Percentiles rank a stretch among this genome's conserved stretches.
These are phyloP conservation scores for Uria lomvia DNA, from an alignment of 2,113 vertebrate species.

Conservation along the genomic window DNA sequence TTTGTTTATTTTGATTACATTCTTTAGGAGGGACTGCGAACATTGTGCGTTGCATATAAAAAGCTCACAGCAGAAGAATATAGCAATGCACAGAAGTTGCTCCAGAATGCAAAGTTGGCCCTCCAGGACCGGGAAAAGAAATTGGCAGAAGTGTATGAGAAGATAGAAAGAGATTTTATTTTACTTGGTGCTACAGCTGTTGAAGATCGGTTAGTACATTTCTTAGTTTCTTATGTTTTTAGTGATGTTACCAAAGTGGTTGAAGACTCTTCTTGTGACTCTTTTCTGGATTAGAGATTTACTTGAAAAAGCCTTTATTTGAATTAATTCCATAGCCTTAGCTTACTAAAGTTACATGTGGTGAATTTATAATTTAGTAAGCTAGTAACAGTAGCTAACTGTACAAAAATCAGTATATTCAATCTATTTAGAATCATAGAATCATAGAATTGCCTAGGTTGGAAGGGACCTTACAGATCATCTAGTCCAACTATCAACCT, in stretches of 20 bases:
- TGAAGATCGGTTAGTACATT: slow-evolving; percentile 85
- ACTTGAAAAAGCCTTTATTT: not conserved
- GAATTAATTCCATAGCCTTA: not conserved
- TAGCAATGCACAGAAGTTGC: slow-evolving; percentile 65
- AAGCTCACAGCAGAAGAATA: slow-evolving; percentile 81
- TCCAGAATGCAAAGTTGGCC: slow-evolving; percentile 84
- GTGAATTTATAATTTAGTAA: not conserved
- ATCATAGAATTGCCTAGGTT: too few species aligned
- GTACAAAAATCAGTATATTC: not conserved
- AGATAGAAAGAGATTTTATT: slow-evolving; percentile 87
- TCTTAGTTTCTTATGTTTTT: not conserved
- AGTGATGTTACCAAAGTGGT: not conserved
- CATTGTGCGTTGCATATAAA: slow-evolving; percentile 91
- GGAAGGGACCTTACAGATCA: too few species aligned
- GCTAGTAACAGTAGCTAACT: not conserved
- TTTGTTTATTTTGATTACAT: not conserved
- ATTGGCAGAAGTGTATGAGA: slow-evolving; percentile 89
- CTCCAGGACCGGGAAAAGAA: slow-evolving; percentile 91
- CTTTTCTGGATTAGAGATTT: not conserved
- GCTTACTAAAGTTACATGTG: not conserved
- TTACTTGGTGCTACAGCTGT: slow-evolving; percentile 96
- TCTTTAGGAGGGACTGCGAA: slow-evolving; percentile 89
- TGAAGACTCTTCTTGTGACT: not conserved
- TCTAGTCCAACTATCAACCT: too few species aligned
- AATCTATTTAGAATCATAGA: not conserved